These are phyloP conservation scores for Eurytoma californica DNA, from an alignment of 2,888 invertebrate species.

Conservation along the genomic window DNA sequence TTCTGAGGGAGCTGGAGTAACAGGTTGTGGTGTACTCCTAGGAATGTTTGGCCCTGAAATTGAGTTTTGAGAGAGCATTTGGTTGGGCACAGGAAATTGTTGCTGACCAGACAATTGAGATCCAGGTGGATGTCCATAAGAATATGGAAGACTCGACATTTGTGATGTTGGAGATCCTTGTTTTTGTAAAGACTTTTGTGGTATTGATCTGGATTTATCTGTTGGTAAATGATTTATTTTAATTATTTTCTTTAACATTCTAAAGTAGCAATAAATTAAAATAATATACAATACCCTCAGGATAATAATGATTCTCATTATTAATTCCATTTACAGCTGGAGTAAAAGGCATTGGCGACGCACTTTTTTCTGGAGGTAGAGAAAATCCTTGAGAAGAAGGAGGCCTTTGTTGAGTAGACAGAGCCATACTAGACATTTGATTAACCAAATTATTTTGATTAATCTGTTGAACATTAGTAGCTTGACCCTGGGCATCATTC, in stretches of 20 bases:
- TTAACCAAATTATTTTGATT: constrained; percentile 65
- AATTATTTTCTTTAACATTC: neutral
- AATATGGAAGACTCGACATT: constrained; percentile 62
- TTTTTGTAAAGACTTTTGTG: constrained; percentile 49
- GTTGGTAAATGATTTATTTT: constrained; percentile 30
- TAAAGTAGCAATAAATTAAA: neutral
- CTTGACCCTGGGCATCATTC: constrained; percentile 62
- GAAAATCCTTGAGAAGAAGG: constrained; percentile 63
- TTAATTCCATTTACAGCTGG: constrained; percentile 66
- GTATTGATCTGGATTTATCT: constrained; percentile 40
- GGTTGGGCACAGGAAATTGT: constrained; percentile 53
- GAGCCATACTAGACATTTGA: constrained; percentile 67
- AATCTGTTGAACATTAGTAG: constrained; percentile 58
- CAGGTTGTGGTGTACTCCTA: constrained; percentile 34
- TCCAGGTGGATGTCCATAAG: constrained; percentile 63
- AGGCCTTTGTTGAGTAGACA: constrained; percentile 64
- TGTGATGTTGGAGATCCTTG: constrained; percentile 60
- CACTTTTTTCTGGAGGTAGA: constrained; percentile 60
- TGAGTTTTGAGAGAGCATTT: constrained; percentile 50
- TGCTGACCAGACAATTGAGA: constrained; percentile 56
- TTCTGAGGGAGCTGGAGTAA: constrained; percentile 34
- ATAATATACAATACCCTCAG: constrained; percentile 53
- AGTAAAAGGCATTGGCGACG: constrained; percentile 58
- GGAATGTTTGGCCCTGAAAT: constrained; percentile 51
- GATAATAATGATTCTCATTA: constrained; percentile 55